Evolutionary conservation across 2,888 invertebrate species (phyloP).

Genomic region (Eudemis profundana): DNA sequence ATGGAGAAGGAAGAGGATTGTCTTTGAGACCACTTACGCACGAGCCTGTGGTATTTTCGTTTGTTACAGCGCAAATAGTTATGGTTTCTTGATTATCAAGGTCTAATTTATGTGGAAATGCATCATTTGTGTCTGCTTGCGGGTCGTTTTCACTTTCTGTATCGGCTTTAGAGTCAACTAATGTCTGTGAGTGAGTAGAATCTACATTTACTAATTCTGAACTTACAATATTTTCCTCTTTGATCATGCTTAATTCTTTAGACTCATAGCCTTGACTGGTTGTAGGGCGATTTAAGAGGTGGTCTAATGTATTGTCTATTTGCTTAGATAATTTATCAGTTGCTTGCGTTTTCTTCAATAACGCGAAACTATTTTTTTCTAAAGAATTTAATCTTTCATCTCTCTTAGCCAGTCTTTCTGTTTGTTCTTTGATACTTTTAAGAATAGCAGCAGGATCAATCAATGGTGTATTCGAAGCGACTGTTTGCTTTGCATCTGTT

Average conservation of each 20-base stretch:
- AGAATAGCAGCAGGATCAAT: conserved; percentile 61
- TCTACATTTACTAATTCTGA: not conserved
- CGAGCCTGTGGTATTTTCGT: not conserved
- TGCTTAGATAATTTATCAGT: conserved; percentile 54
- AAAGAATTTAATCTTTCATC: conserved; percentile 59
- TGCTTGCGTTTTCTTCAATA: conserved; percentile 55
- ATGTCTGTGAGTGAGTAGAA: not conserved
- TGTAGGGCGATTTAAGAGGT: conserved; percentile 57
- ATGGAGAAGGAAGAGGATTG: not conserved
- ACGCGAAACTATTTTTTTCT: conserved; percentile 54
- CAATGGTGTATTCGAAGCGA: conserved; percentile 40
- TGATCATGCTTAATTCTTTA: conserved; percentile 8
- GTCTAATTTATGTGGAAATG: conserved; percentile 45
- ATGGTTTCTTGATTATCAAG: conserved; percentile 50
- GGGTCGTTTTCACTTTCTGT: conserved; percentile 17
- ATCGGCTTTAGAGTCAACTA: conserved; percentile 5
- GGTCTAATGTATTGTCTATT: conserved; percentile 56
- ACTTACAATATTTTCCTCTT: not conserved
- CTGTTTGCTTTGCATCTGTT: conserved; percentile 22
- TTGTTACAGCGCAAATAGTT: not conserved
- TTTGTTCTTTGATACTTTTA: conserved; percentile 58
- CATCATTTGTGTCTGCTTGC: conserved; percentile 16
- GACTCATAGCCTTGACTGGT: conserved; percentile 46
- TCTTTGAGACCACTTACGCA: not conserved
- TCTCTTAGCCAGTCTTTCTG: conserved; percentile 58